These are phyloP conservation scores for Leptatherina wallacei DNA, from an alignment of 2,797 vertebrate genomes.

Conservation along the genomic window DNA sequence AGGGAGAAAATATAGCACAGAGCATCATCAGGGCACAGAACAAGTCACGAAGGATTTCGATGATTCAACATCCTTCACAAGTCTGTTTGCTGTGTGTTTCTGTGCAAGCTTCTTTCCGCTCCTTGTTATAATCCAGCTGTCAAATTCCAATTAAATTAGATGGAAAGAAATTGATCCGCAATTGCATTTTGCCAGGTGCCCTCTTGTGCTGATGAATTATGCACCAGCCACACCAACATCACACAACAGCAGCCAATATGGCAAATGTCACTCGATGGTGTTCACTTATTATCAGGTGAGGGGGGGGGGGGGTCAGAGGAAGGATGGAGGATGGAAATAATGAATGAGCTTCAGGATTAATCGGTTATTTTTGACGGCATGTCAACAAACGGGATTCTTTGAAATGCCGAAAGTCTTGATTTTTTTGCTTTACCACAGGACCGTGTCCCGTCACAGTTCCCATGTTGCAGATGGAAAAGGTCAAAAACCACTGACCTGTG, in stretches of 20 bases:
- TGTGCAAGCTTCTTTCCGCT: background rate
- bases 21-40: background rate
- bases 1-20: slow-evolving; percentile 3
- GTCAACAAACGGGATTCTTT: background rate
- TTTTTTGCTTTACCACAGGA: background rate
- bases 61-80: background rate
- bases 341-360: background rate
- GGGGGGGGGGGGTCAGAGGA: background rate
- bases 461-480: slow-evolving; percentile 13
- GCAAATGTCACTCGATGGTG: background rate
- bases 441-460: slow-evolving; percentile 11
- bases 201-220: background rate
- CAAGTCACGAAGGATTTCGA: background rate
- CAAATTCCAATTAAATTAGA: background rate
- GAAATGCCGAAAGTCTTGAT: background rate
- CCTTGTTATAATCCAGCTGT: background rate
- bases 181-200: background rate
- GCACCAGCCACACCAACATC: background rate
- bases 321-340: background rate
- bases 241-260: background rate
- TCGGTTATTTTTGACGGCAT: no score
- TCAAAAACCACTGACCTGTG: slow-evolving; percentile 48
- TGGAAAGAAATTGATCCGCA: background rate
- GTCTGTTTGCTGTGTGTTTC: background rate
- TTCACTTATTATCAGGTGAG: background rate